A percentile compares a stretch with the other conserved stretches of the same genome.
Conservation (phyloP, 2,797 vertebrate genomes). For the Stomatorhinus walkeri region DNA sequence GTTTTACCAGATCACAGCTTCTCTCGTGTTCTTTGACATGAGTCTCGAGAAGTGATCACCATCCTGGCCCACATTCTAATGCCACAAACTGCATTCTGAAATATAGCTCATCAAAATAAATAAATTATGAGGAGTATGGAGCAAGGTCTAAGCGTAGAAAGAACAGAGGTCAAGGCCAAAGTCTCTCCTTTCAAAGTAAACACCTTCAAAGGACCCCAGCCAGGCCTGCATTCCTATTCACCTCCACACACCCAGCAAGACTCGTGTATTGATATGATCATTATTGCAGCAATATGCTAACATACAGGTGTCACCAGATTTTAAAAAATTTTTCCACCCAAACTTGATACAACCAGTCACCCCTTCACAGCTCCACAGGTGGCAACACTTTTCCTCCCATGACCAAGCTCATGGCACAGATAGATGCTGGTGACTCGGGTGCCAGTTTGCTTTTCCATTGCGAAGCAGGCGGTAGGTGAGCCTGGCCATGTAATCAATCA, state of each 20-base stretch:
- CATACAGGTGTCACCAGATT: background rate
- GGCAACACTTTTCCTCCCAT: background rate
- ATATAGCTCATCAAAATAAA: background rate
- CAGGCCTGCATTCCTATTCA: background rate
- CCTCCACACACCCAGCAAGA: background rate
- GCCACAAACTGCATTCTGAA: background rate
- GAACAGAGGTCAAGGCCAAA: background rate
- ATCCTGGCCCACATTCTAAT: background rate
- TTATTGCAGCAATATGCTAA: background rate
- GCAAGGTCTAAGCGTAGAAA: background rate
- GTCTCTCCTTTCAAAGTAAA: conserved; percentile 51
- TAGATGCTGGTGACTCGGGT: background rate
- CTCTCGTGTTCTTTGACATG: background rate
- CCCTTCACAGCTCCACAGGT: background rate
- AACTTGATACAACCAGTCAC: background rate
- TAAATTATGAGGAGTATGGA: background rate
- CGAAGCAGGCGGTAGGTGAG: background rate
- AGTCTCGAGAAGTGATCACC: background rate
- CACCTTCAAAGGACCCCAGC: conserved; percentile 36
- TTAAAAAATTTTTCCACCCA: background rate
- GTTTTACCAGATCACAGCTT: conserved; percentile 22
- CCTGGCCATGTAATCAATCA: background rate
- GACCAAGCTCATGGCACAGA: background rate
- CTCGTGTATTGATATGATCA: conserved; percentile 4
- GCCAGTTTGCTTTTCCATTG: background rate